Percentiles rank a stretch among this genome's conserved stretches.
phyloP scores from a whole-genome alignment of 64 coral and sea anemone species.

The Acropora tenuis region DNA sequence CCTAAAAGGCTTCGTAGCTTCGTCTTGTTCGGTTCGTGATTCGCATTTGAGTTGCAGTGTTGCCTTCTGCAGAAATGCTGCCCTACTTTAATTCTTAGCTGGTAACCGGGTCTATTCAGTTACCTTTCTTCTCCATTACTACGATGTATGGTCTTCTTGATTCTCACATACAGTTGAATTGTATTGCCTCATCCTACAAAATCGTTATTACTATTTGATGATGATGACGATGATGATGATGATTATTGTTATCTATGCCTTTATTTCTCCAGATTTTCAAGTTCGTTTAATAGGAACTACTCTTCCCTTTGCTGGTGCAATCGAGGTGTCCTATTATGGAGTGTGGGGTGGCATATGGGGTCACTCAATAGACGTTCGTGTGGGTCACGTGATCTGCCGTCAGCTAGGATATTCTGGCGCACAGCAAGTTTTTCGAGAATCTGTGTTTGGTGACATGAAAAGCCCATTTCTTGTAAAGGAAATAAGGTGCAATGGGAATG shows the following conservation, averaged over 20 bases:
- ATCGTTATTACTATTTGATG: no score
- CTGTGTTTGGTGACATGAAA: conserved; percentile 1
- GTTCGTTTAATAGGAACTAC: conserved; percentile 24
- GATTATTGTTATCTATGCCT: no score
- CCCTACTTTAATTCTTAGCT: no score
- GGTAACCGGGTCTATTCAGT: no score
- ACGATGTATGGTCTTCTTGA: no score
- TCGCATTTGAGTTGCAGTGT: no score
- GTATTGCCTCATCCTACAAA: no score
- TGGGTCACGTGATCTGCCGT: conserved; percentile 6
- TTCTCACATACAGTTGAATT: background rate
- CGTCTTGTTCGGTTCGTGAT: no score
- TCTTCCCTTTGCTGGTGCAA: background rate
- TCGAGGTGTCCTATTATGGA: conserved; percentile 23
- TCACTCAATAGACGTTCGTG: background rate
- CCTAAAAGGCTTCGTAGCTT: no score
- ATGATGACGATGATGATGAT: no score
- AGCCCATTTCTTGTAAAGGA: background rate
- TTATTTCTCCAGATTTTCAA: background rate
- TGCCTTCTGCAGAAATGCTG: background rate
- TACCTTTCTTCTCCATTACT: no score
- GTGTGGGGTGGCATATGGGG: conserved; percentile 4
- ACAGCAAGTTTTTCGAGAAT: background rate
- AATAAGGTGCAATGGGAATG: conserved; percentile 8
- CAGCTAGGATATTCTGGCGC: conserved; percentile 26